phyloP scores from a whole-genome alignment of 2,797 vertebrate species.

The Poeciliopsis paucimaculata region DNA sequence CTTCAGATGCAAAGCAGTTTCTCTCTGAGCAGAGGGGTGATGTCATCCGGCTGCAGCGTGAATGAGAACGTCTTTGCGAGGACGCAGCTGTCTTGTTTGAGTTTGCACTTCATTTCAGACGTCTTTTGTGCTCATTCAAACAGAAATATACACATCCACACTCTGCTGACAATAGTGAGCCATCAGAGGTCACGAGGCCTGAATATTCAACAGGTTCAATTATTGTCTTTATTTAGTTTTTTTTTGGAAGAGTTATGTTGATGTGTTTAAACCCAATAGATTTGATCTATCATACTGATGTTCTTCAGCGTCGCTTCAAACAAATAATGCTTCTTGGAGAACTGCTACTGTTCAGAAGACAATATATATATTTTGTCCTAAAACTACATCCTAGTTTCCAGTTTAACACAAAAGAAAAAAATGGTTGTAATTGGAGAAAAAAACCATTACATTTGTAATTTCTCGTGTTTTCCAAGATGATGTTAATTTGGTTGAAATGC shows the following conservation, averaged over 20 bases:
- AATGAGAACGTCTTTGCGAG: slow-evolving; percentile 67
- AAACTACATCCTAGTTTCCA: neutral
- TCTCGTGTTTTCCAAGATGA: neutral
- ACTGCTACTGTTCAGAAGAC: neutral
- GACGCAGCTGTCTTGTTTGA: slow-evolving; percentile 75
- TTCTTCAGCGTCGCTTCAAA: neutral
- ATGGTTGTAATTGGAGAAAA: neutral
- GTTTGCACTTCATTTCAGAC: slow-evolving; percentile 65
- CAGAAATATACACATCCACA: slow-evolving; percentile 67
- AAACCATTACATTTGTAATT: too few species aligned
- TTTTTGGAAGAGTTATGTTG: neutral
- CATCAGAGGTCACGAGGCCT: slow-evolving; percentile 48
- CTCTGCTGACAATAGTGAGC: slow-evolving; percentile 58
- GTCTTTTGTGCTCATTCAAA: slow-evolving; percentile 68
- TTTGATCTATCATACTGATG: neutral
- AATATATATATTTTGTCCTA: neutral
- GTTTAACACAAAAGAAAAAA: neutral
- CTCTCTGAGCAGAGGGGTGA: slow-evolving; percentile 55
- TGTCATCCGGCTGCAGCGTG: slow-evolving; percentile 68
- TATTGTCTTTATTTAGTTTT: slow-evolving; percentile 14
- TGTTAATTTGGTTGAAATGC: neutral
- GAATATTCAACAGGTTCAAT: slow-evolving; percentile 31
- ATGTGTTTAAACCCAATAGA: neutral
- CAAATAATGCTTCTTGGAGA: neutral
- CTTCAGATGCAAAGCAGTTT: slow-evolving; percentile 57